Percentiles rank a stretch among this genome's conserved stretches.
These are phyloP conservation scores for Stegodyphus dumicola DNA, from an alignment of 1,140 invertebrate species.

Conservation along the genomic window DNA sequence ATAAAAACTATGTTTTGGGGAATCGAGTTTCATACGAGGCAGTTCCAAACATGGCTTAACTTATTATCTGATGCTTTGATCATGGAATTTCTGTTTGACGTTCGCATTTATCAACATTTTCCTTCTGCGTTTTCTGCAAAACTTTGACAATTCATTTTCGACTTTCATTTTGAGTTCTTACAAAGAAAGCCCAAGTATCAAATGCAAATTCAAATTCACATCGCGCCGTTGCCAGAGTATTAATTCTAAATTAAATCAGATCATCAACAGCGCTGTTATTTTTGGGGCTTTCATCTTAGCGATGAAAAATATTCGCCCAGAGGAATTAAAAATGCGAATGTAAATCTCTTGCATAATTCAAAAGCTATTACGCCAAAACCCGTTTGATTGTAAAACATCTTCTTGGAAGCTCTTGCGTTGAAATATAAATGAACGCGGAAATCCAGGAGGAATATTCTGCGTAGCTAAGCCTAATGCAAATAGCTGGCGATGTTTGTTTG, in stretches of 20 bases:
- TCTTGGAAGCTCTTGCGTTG: not conserved
- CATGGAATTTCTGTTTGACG: too few species aligned
- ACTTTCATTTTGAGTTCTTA: not conserved
- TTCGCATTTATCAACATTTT: too few species aligned
- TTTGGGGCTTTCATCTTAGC: not conserved
- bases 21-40: too few species aligned
- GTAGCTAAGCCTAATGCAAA: not conserved
- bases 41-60: too few species aligned
- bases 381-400: conserved; percentile 52
- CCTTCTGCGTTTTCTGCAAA: too few species aligned
- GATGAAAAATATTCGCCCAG: conserved; percentile 3
- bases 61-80: too few species aligned
- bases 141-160: not conserved
- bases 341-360: conserved; percentile 51
- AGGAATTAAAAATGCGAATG: conserved; percentile 24
- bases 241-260: conserved; percentile 49
- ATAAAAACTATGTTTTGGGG: too few species aligned
- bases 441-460: too few species aligned
- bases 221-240: not conserved
- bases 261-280: conserved; percentile 30
- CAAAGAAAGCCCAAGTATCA: not conserved
- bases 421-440: conserved; percentile 43
- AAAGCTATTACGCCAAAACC: conserved; percentile 45
- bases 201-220: not conserved
- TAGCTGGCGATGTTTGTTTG: not conserved